A percentile compares a stretch with the other conserved stretches of the same genome.
Evolutionary conservation across 1,140 invertebrate genomes (phyloP).

Genomic region (Macrotrachela quadricornifera): DNA sequence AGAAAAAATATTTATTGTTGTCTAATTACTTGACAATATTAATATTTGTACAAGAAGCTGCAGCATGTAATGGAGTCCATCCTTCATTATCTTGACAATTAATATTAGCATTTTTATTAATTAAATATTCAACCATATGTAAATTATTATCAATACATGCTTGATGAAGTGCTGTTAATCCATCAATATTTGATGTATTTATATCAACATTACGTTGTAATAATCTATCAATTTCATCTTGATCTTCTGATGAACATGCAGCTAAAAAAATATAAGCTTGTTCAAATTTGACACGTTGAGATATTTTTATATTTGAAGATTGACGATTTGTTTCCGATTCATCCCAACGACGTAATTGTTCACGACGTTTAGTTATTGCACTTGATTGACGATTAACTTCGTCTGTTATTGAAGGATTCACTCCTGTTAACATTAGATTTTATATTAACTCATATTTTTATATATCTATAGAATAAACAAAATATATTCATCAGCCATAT

Average conservation of each 20-base stretch:
- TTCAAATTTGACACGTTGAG: constrained; percentile 56
- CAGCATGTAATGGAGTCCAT: constrained; percentile 97
- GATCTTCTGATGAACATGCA: constrained; percentile 80
- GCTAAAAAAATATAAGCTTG: constrained; percentile 84
- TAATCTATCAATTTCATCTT: constrained; percentile 70
- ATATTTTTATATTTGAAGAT: too few relatives aligned
- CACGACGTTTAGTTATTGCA: too few relatives aligned
- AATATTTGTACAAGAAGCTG: constrained; percentile 75
- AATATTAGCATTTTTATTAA: constrained; percentile 76
- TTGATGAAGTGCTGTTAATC: constrained; percentile 89
- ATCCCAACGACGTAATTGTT: too few relatives aligned
- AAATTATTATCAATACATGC: constrained; percentile 96
- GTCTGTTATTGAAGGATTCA: too few relatives aligned
- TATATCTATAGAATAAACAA: too few relatives aligned
- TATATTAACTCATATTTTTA: too few relatives aligned
- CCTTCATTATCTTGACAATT: constrained; percentile 94
- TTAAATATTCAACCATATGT: constrained; percentile 93
- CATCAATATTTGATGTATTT: constrained; percentile 87
- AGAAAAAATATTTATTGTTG: too few relatives aligned
- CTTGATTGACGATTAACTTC: too few relatives aligned
- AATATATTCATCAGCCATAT: too few relatives aligned
- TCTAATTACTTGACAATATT: too few relatives aligned
- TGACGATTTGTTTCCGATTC: too few relatives aligned
- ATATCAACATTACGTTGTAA: constrained; percentile 76
- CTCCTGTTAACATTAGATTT: too few relatives aligned